Conservation (phyloP, 2,797 vertebrate genomes). For the Lutjanus argentimaculatus region DNA sequence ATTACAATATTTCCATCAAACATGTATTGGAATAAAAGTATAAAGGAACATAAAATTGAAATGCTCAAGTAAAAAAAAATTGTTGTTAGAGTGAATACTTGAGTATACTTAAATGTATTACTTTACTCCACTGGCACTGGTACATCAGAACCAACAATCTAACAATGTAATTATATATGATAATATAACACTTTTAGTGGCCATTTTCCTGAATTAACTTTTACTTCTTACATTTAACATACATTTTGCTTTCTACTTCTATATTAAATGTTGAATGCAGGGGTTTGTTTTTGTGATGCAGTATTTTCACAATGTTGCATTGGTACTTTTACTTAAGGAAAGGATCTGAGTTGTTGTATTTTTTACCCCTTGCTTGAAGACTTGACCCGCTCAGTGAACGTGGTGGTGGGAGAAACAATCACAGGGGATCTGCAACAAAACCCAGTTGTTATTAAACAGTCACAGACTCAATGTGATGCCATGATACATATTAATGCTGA, state of each 20-base stretch:
- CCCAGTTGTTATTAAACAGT: not conserved
- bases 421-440: conserved; percentile 65
- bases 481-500: not conserved
- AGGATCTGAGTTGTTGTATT: not conserved
- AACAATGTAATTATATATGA: no score
- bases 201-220: not conserved
- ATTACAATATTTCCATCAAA: no score
- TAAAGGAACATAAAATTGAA: not conserved
- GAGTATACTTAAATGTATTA: no score
- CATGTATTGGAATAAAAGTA: no score
- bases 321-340: not conserved
- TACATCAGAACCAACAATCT: no score
- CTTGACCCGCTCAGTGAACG: conserved; percentile 76
- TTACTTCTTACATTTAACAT: not conserved
- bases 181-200: no score
- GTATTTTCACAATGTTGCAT: not conserved
- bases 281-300: not conserved
- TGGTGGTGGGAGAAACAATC: conserved; percentile 65
- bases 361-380: conserved; percentile 77
- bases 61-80: no score
- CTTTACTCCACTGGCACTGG: no score
- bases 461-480: not conserved
- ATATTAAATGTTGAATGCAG: not conserved
- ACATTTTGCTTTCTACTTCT: not conserved
- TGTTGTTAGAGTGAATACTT: no score